These are phyloP conservation scores for Amblyraja radiata DNA, from an alignment of 2,797 vertebrate genomes.

Conservation along the genomic window DNA sequence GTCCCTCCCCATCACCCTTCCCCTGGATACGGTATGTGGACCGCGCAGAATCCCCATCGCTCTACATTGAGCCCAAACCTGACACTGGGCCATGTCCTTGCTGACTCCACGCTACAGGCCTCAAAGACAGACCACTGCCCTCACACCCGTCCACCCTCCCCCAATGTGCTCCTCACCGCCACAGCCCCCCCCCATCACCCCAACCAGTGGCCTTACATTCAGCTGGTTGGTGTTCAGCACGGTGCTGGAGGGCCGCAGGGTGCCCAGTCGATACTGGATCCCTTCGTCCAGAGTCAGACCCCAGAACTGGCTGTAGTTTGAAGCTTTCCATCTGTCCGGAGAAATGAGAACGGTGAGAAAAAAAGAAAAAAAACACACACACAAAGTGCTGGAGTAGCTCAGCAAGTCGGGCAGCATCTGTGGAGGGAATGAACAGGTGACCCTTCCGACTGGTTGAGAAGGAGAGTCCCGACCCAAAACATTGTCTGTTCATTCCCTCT, in stretches of 20 bases:
- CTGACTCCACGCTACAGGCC: neutral
- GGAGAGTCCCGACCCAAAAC: no score
- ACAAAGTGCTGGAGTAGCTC: no score
- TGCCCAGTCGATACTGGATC: slow-evolving; percentile 80
- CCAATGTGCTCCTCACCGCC: no score
- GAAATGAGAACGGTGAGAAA: neutral
- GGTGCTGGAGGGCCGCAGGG: slow-evolving; percentile 71
- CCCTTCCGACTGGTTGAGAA: no score
- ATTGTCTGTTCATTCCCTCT: no score
- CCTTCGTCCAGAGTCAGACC: slow-evolving; percentile 89
- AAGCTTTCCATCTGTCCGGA: slow-evolving; percentile 74
- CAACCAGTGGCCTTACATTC: slow-evolving; percentile 62
- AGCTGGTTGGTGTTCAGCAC: slow-evolving; percentile 95
- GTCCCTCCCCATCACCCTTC: no score
- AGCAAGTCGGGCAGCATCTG: no score
- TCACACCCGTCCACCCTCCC: neutral
- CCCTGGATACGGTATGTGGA: no score
- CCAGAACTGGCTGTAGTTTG: slow-evolving; percentile 84
- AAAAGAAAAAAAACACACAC: no score
- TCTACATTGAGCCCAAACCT: neutral
- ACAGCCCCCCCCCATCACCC: no score
- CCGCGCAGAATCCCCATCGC: no score
- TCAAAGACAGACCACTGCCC: neutral
- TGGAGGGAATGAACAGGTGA: no score
- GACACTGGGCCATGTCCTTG: neutral